Evolutionary conservation across 2,797 vertebrate species (phyloP).

Genomic region (Falco peregrinus): DNA sequence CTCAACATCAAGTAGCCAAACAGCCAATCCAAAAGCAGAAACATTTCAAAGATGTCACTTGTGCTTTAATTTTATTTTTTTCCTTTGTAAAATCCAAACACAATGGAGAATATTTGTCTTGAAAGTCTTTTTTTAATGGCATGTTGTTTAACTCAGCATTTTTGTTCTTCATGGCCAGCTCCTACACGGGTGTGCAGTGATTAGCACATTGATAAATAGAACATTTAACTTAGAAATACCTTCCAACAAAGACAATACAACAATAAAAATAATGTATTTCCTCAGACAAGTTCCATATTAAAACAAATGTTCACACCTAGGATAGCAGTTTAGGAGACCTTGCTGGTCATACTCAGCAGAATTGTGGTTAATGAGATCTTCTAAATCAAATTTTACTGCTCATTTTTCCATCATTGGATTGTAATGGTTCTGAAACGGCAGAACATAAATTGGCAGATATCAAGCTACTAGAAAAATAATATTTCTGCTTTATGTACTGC

Average conservation of each 20-base stretch:
- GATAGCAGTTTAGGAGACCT: not conserved
- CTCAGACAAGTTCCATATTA: not conserved
- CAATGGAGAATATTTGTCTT: not conserved
- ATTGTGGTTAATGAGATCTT: not conserved
- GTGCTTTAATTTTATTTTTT: not conserved
- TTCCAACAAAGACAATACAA: not conserved
- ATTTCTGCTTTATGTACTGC: not conserved
- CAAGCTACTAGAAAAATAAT: not conserved
- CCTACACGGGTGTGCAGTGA: not conserved
- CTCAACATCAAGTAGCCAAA: not conserved
- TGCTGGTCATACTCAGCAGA: not conserved
- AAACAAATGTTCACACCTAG: not conserved
- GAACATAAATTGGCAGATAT: not conserved
- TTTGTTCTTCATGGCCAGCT: not conserved
- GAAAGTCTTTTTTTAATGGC: not conserved
- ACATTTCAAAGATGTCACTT: not conserved
- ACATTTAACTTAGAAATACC: not conserved
- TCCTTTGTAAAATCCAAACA: not conserved
- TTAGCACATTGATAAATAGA: not conserved
- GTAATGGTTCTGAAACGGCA: not conserved
- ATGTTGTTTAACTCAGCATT: not conserved
- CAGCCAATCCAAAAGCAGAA: not conserved
- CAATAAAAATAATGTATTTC: not conserved
- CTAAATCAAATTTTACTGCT: not conserved
- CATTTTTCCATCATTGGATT: not conserved